Base-by-base conservation (phyloP, 2,888 invertebrate species). In the Hemaris fuciformis region DNA sequence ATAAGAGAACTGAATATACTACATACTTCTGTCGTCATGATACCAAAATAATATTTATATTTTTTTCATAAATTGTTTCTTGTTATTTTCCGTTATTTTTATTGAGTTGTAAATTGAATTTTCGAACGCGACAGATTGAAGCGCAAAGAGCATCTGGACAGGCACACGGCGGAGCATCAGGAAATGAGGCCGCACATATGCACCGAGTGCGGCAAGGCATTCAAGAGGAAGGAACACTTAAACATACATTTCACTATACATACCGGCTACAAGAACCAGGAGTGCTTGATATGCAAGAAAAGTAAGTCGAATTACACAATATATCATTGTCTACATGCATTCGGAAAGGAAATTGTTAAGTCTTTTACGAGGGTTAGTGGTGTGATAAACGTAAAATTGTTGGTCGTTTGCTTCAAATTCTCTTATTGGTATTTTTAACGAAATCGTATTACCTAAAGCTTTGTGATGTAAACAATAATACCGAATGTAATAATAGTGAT, bases 171-270 rank as follows among this genome's bases (percentile, higher is more conserved):
- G 42, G 96, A 96, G 3, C 96, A 96, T 76, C 95, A 95, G 77
- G 96, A 96, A 4, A 95, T 96, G 65, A 84, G 96, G 68, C 96
- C 96, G 0, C 95, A 95, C 71, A 93, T 95, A 0, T 96, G 96
- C 79, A 93, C 94, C 0, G 94, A 96, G 25, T 96, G 96, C 76
- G 94, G 94, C 82, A 96, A 96, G 78, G 95, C 93, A 0, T 96
- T 97, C 81, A 96, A 97, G 75, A 93, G 97, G 73, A 96, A 96
- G 87, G 97, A 97, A 77, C 97, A 97, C 76, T 90, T 97, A 56
- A 96, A 96, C 77, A 94, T 97, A 45, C 97, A 97, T 80, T 94
- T 94, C 70, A 95, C 96, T 53, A 97, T 97, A 72, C 97, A 97
- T 79, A 95, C 95, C 27, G 96, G 96, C 0, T 95, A 95, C 74